These are phyloP conservation scores for Rhyzopertha dominica DNA, from an alignment of 1,140 invertebrate species.

Conservation along the genomic window DNA sequence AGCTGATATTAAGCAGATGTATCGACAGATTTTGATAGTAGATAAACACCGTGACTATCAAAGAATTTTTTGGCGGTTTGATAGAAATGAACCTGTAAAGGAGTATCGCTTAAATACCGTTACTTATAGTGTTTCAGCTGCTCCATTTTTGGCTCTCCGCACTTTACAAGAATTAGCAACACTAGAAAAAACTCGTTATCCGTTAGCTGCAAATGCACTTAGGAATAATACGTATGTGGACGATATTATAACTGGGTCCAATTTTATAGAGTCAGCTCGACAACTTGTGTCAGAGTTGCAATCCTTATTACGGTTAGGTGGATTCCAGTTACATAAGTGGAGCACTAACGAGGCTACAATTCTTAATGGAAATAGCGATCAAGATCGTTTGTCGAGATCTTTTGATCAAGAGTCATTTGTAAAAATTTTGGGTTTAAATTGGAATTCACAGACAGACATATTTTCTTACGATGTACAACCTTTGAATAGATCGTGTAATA, in stretches of 20 bases:
- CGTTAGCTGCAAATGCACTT: slow-evolving; percentile 18
- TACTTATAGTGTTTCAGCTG: slow-evolving; percentile 37
- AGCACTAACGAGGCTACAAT: no score
- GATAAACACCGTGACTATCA: slow-evolving; percentile 38
- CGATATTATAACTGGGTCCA: slow-evolving; percentile 26
- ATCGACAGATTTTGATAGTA: slow-evolving; percentile 33
- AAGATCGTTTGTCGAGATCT: no score
- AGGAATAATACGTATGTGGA: slow-evolving; percentile 32
- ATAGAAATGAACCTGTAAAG: slow-evolving; percentile 10
- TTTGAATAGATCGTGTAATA: no score
- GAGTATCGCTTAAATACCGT: slow-evolving; percentile 36
- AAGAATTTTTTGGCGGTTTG: slow-evolving; percentile 38
- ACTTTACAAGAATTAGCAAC: slow-evolving; percentile 29
- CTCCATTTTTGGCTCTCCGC: slow-evolving; percentile 37
- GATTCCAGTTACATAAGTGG: no score
- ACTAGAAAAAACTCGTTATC: slow-evolving; percentile 28
- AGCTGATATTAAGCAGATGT: slow-evolving; percentile 38
- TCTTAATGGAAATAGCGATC: no score
- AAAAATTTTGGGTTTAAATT: no score
- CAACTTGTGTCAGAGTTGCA: no score
- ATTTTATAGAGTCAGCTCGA: slow-evolving; percentile 16
- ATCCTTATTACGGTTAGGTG: no score
- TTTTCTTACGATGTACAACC: no score
- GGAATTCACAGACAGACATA: no score
- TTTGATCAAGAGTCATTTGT: no score